Evolutionary conservation across 1,140 invertebrate genomes (phyloP).

Genomic region (Drosophila pseudoananassae): DNA sequence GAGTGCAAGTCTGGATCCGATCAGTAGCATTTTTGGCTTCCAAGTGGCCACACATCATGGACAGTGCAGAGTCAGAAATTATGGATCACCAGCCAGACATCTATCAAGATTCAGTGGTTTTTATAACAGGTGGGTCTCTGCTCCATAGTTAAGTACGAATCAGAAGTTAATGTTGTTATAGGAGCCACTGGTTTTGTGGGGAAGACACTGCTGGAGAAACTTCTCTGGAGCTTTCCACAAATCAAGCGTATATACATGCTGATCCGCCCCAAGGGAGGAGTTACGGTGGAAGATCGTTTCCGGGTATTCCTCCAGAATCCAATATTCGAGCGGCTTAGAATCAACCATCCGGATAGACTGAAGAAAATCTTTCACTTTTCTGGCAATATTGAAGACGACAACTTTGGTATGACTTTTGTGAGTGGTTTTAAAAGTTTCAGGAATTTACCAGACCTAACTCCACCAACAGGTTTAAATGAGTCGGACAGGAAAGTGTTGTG

Average conservation of each 20-base stretch:
- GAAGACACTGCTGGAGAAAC: conserved; percentile 90
- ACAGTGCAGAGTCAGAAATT: conserved; percentile 10
- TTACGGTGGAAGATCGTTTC: conserved; percentile 63
- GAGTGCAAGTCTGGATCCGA: conserved; percentile 7
- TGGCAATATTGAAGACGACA: conserved; percentile 83
- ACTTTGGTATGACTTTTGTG: conserved; percentile 58
- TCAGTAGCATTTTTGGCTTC: conserved; percentile 55
- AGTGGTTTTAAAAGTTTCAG: conserved; percentile 20
- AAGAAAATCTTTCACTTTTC: conserved; percentile 83
- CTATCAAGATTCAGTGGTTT: conserved; percentile 71
- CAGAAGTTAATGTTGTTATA: background rate
- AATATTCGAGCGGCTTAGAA: conserved; percentile 72
- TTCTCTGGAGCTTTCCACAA: conserved; percentile 88
- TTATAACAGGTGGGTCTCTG: conserved; percentile 71
- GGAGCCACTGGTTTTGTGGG: conserved; percentile 85
- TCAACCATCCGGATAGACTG: conserved; percentile 71
- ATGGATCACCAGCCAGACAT: conserved; percentile 42
- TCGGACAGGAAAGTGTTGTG: conserved; percentile 86
- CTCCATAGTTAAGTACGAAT: background rate
- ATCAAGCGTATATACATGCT: conserved; percentile 88
- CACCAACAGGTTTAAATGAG: conserved; percentile 86
- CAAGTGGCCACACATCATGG: conserved; percentile 50
- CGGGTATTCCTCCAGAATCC: conserved; percentile 67
- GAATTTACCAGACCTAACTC: conserved; percentile 15
- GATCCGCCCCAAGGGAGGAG: conserved; percentile 86